Base-by-base conservation (phyloP, 2,888 invertebrate genomes). In the Amblyjoppa fuscipennis region DNA sequence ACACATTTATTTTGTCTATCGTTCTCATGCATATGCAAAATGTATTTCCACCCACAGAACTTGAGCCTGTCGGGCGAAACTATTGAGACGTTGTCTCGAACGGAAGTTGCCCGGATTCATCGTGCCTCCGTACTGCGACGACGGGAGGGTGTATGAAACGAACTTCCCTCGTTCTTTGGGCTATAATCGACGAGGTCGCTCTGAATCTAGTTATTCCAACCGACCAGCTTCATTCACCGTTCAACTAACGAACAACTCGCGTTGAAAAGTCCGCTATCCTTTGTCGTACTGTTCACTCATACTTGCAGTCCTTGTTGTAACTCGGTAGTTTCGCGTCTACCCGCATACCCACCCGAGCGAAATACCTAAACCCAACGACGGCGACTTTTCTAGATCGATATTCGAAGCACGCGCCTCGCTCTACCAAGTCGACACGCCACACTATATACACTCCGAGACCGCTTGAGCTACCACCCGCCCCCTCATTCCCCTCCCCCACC, bases 331-430 rank as follows among this genome's bases (percentile, higher is more conserved):
- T 83, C 45, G 51, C 71, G 73, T 80, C 79, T 79, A 73, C 59
- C 53, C 45, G 66, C 73, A 73, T 78, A 59, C 75, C 70, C 61
- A 61, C 61, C 38, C 69, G 70, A 38, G 81, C 59, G 59, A 28
- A 81, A 81, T 81, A 81, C 76, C 75, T 75, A 64, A 76, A 81
- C 68, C 51, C 70, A 4, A 13, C 34, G 68, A 68, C 38, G 81
- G 41, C 76, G 75, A 81, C 81, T 81, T 70, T 71, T 75, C 69
- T 61, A 51, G 90, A 91, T 91, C 91, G 91, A 91, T 91, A 91
- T 89, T 89, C 90, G 89, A 90, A 89, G 91, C 90, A 91, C 90
- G 91, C 89, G 74, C 61, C 75, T 49, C 75, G 56, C 75, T 83
- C 87, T 87, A 75, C 86, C 75, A 81, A 78, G 71, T 78, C 82